Evolutionary conservation across 2,113 vertebrate species (phyloP), one percentile per base, ranked within the genome.

Genomic region (Neodontobutis hainanensis): DNA sequence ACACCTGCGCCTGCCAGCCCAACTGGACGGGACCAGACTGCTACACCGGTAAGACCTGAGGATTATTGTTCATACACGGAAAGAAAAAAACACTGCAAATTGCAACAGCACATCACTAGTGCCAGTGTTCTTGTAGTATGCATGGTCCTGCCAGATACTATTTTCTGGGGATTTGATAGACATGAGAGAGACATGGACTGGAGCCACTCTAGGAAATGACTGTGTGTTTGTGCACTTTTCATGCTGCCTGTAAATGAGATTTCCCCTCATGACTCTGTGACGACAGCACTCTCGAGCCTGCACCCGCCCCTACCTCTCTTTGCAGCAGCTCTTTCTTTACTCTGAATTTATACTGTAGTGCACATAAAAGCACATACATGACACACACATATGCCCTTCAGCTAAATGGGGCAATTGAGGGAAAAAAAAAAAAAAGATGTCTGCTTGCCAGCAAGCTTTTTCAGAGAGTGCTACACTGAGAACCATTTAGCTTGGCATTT

Each of bases 11-110:
- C 92, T 98, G 97, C 46, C 95, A 98, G 62, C 94, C 95, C 0
- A 95, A 94, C 85, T 98, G 97, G 97, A 98, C 96, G 0, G 96
- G 97, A 5, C 76, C 95, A 0, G 97, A 98, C 93, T 98, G 97
- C 61, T 96, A 94, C 78, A 95, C 94, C 81, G 97, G 97, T 98
- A 78, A 84, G 77, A 71, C 50, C 56, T 12, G 48, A 40, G 56
- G 75, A 80, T 77, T 66, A 66, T n/a, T 62, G 64, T 70, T 66
- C 75, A 61, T 51, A 63, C 68, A 2, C n/a, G 19, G 42, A 12
- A 35, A 61, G 16, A 35, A 10, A 27, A 65, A 70, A 46, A 1
- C 52, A 48, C 43, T 0, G 44, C 59, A 45, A 68, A 55, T 47
- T 58, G 32, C 52, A 70, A 58, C 11, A 36, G 69, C 77, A 77